Conservation (phyloP, 1,140 invertebrate genomes). For the Muscidifurax raptorellus region DNA sequence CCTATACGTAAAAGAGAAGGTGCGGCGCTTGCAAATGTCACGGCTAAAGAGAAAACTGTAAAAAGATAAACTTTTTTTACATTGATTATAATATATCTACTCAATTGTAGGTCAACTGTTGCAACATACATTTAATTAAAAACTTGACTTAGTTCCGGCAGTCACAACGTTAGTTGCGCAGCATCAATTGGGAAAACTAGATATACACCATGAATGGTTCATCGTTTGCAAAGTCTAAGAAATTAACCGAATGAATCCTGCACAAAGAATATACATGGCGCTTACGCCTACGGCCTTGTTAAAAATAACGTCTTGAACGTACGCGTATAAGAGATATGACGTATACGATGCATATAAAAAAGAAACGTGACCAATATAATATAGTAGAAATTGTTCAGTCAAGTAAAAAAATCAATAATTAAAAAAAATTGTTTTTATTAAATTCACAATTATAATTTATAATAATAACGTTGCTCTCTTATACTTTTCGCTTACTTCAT, state of each 20-base stretch:
- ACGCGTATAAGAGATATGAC: background rate
- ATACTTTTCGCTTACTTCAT: no score
- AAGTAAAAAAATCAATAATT: no score
- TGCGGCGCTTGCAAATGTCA: background rate
- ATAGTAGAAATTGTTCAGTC: no score
- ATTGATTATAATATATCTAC: no score
- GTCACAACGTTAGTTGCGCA: background rate
- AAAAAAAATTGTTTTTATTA: no score
- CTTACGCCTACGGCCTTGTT: background rate
- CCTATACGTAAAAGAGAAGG: background rate
- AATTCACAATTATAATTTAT: no score
- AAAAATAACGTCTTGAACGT: background rate
- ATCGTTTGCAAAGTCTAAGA: background rate
- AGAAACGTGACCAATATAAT: no score
- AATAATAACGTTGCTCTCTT: no score
- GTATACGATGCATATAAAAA: background rate
- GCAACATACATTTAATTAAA: background rate
- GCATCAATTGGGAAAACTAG: background rate
- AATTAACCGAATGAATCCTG: background rate
- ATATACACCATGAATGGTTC: background rate
- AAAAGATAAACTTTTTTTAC: background rate
- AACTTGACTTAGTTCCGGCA: background rate
- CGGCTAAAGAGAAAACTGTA: background rate
- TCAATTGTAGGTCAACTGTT: no score
- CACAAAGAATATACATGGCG: background rate